Base-by-base conservation (phyloP, 2,797 vertebrate species). In the Poeciliopsis presidionis region DNA sequence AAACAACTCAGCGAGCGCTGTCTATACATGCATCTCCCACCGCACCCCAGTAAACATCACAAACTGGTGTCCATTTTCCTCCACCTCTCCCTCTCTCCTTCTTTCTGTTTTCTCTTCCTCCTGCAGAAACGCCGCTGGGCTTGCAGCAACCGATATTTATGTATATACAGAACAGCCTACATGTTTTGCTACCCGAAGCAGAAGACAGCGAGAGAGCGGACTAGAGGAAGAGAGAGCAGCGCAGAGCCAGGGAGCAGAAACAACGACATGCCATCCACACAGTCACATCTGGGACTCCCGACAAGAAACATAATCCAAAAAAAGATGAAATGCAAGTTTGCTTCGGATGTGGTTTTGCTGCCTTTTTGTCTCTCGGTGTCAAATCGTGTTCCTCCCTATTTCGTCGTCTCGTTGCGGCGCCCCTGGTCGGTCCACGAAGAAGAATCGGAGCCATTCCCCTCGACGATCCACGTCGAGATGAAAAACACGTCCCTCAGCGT, bases 141-240 rank as follows among this genome's bases (percentile, higher is more conserved):
- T 69, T 45, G 41, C 65, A 69, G 65, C 39, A 49, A 39, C 53
- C 47, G 28, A 41, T 76, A n/a, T 70, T 43, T 70, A n/a, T 43
- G 16, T 69, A 13, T 25, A n/a, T 45, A 70, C 41, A 73, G 76
- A 87, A 82, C 28, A 90, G 88, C 86, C 93, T 92, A 92, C 93
- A 93, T 94, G 89, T 91, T 92, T 91, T 86, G 91, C 92, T 94
- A 92, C 90, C 92, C 93, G 76, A 90, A 95, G 86, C 92, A 93
- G 89, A 92, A 94, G 86, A 92, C 91, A 5, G 92, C 73, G 79
- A 91, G 90, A 87, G 88, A 88, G 87, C 65, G 90, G 86, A 87
- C 82, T 83, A 87, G 91, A 14, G 91, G 91, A 87, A 69, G 86
- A 79, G 88, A 81, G 76, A 88, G 84, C 74, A 81, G 73, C 69